Base-by-base conservation (phyloP, 2,113 vertebrate species). In the Sinocyclocheilus anophthalmus region DNA sequence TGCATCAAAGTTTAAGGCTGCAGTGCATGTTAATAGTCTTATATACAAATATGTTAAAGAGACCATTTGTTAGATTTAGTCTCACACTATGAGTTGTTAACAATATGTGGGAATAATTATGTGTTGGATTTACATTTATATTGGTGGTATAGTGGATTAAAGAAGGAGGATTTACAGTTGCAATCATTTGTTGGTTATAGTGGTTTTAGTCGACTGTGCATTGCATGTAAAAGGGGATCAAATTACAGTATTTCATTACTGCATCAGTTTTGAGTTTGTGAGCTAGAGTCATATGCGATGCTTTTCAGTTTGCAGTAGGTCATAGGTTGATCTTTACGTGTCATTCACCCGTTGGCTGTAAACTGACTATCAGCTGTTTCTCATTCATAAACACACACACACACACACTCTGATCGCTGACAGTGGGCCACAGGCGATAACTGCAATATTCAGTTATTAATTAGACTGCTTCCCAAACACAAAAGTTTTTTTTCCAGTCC, bases 321-420 rank as follows among this genome's bases (percentile, higher is more conserved):
- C 24, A 37, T 48, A 16, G 16, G 48, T 77, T 50, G 24, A 77
- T 33, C 48, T 78, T 57, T 37, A 53, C 57, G 50, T 76, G 45
- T 59, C 72, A 42, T 67, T 86, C 37, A 48, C 84, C 30, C 39
- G 22, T 69, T 42, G n/a, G 76, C 76, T 77, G 76, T 77, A 77
- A 77, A 77, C 76, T 33, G 7, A 33, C 48, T 77, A 50, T 77
- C 73, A 26, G 73, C 45, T 76, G 73, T 16, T 76, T 50, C n/a
- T 53, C 76, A 33, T 77, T 55, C 76, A 77, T 55, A 77, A 11
- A 33, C 76, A 77, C 76, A 53, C 45, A 50, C 16, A 18, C 65
- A 18, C 37, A 76, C 26, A 53, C 57, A n/a, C 20, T 4, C 6
- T 4, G 1, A 57, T 11, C 18, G 22, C 37, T 72, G 69, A 10